A percentile compares a stretch with the other conserved stretches of the same genome.
phyloP scores from a whole-genome alignment of 2,888 invertebrate species.

The Pteria penguin region DNA sequence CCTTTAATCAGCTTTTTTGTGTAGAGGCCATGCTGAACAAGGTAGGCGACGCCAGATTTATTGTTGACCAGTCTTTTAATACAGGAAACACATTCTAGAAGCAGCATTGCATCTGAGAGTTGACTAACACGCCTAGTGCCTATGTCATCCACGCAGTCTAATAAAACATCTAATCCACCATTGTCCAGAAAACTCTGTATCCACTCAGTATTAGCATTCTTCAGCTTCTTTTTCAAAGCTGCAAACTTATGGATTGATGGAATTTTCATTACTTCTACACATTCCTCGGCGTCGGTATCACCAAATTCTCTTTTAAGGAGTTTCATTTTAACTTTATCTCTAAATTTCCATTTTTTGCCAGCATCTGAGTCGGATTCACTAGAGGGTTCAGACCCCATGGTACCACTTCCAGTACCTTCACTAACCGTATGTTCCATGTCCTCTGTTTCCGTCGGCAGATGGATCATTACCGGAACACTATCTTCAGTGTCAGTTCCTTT shows the following conservation, averaged over 20 bases:
- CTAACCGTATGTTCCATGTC: neutral
- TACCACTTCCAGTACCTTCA: neutral
- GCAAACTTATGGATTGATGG: slow-evolving; percentile 26
- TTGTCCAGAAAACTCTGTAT: slow-evolving; percentile 75
- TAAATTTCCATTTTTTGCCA: slow-evolving; percentile 15
- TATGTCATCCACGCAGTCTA: slow-evolving; percentile 73
- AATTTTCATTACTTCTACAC: slow-evolving; percentile 29
- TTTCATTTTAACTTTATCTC: slow-evolving; percentile 23
- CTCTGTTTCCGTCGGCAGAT: neutral
- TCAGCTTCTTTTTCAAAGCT: slow-evolving; percentile 73
- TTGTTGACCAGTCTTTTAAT: slow-evolving; percentile 87
- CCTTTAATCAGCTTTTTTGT: slow-evolving; percentile 92
- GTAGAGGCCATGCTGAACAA: slow-evolving; percentile 95
- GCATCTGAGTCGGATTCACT: neutral
- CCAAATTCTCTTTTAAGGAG: slow-evolving; percentile 31
- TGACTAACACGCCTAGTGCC: slow-evolving; percentile 71
- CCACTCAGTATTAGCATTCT: slow-evolving; percentile 68
- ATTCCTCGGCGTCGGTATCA: slow-evolving; percentile 34
- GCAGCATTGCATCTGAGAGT: slow-evolving; percentile 74
- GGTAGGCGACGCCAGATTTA: slow-evolving; percentile 94
- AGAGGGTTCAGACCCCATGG: neutral
- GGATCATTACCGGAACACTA: neutral
- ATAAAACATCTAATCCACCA: slow-evolving; percentile 68
- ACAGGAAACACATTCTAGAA: slow-evolving; percentile 77
- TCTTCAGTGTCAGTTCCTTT: neutral